Evolutionary conservation across 2,888 invertebrate species (phyloP), one percentile per base, ranked within the genome.

Genomic region (Tribolium freemani): DNA sequence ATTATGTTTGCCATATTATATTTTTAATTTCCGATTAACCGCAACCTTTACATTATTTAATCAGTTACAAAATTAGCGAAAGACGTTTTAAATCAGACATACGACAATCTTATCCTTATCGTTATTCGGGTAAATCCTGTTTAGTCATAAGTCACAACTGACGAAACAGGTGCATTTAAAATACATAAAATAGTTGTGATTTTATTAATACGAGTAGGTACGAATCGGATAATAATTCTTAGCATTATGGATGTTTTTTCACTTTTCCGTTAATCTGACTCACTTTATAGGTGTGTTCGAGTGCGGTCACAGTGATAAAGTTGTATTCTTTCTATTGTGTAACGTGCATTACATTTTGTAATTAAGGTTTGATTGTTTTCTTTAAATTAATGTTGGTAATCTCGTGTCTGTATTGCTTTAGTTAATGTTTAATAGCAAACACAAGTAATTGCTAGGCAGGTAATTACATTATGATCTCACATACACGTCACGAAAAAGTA

Each of bases 401-500:
- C 0, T 38, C n/a, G 38, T 38, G 38, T 38, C 38, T 38, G n/a
- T 38, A 38, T 38, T 38, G 38, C 38, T 38, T 38, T 38, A n/a
- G 38, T 38, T 38, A 38, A 38, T 38, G 38, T 38, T 56, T 56
- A 38, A 58, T 46, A 20, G 11, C 45, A 57, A 30, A 30, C 38
- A 38, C 58, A 44, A 45, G 10, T 9, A 46, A 57, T 58, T 44
- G n/a, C 11, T 58, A 46, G 46, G 8, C n/a, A 9, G 38, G 53
- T 53, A 66, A 66, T 54, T 66, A 50, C 50, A 50, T 56, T 63
- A 51, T 70, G 69, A 70, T 70, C 69, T 70, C 69, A 70, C 50
- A 26, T 70, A 30, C 53, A 64, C 71, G 71, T 71, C 71, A 71
- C 26, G 46, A 63, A 69, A 50, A 54, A 68, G 13, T 71, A 75